Base-by-base conservation (phyloP, 2,113 vertebrate genomes). In the Hemicordylus capensis region DNA sequence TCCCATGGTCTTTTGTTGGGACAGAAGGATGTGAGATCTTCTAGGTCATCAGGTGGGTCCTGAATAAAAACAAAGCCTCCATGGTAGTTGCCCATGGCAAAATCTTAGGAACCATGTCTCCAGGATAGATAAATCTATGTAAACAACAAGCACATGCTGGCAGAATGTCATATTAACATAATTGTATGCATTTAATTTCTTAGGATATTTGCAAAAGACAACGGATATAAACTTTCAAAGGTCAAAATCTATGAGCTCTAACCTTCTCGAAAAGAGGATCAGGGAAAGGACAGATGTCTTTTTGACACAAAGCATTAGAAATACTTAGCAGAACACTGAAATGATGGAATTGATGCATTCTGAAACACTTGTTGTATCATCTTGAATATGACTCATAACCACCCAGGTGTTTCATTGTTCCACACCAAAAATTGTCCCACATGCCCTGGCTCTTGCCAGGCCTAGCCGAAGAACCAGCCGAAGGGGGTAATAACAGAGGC, bases 121-220 rank as follows among this genome's bases (percentile, higher is more conserved):
- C 44, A 59, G 39, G 37, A 72, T 54, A 78, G 44, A 39, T 37
- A 24, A 48, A 61, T 79, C 56, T 61, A 61, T 37, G 61, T 34
- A 85, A 79, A 72, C 39, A 72, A 59, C 61, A 28, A 48, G 2
- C 59, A 22, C 69, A 39, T 78, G 64, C 31, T 72, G 51, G 64
- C 76, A 79, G 76, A 85, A 85, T 85, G 76, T 85, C 84, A 85
- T 61, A 85, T 85, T 85, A 79, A 78, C 84, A 85, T 85, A 85
- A 85, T 79, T 78, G 70, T 61, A 85, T 85, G 76, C 66, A 78
- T 78, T 85, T 85, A 72, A 69, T 70, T 58, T 84, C 61, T 59
- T 69, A 69, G 64, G 39, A 44, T 85, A 34, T 85, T 79, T 85
- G 84, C 64, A 85, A 79, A 85, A 78, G 75, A 26, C 48, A 72